Conservation (phyloP, 2,797 vertebrate species). For the Aphelocoma californica region DNA sequence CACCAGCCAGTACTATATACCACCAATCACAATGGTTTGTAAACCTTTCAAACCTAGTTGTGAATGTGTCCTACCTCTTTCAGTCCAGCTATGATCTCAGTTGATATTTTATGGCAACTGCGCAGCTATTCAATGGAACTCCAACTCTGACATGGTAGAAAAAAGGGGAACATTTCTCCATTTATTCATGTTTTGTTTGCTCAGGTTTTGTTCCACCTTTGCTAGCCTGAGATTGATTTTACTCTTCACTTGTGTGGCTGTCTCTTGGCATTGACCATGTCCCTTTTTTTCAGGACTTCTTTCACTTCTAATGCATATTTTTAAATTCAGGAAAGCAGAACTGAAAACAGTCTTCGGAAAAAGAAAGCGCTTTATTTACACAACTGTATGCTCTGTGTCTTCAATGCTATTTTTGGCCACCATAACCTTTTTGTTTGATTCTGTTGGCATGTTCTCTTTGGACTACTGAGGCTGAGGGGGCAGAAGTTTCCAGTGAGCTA, state of each 20-base stretch:
- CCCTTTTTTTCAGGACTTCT: background rate
- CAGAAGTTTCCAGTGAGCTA: slow-evolving; percentile 39
- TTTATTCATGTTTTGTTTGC: background rate
- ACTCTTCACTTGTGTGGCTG: background rate
- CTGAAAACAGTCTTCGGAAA: background rate
- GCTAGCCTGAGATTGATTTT: background rate
- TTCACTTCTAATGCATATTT: background rate
- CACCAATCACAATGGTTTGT: background rate
- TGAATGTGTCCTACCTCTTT: background rate
- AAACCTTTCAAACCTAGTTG: background rate
- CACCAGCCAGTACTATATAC: background rate
- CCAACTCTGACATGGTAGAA: background rate
- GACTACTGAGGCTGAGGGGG: slow-evolving; percentile 1
- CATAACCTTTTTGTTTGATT: slow-evolving; percentile 36
- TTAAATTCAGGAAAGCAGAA: slow-evolving; percentile 19
- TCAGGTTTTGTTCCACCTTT: background rate
- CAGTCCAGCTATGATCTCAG: background rate
- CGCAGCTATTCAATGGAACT: background rate
- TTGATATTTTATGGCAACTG: background rate
- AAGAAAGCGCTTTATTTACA: background rate
- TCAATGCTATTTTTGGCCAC: slow-evolving; percentile 50
- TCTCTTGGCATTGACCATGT: background rate
- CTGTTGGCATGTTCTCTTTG: slow-evolving; percentile 11
- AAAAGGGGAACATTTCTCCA: background rate
- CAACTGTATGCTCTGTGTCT: background rate